Evolutionary conservation across 2,113 vertebrate genomes (phyloP), one percentile per base, ranked within the genome.

Genomic region (Dolichallabes microphthalmus): DNA sequence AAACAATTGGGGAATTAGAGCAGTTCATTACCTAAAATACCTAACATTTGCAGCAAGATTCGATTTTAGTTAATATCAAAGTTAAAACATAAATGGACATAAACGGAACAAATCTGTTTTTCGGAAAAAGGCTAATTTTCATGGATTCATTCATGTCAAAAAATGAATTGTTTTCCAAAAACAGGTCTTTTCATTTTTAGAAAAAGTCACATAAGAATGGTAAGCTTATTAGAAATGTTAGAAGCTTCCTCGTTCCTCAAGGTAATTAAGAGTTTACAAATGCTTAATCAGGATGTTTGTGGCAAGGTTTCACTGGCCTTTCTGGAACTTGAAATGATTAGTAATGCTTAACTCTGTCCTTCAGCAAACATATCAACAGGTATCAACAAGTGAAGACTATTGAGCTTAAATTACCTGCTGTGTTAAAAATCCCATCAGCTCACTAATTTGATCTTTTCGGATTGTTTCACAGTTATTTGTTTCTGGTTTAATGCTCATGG

Each of bases 271-370:
- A 25, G 58, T 60, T 25, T 60, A 60, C 32, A 22, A 25, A 25
- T 60, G 58, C 58, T 60, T 25, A 2, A 60, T 60, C 1, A 22
- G 58, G 7, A 60, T 45, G 45, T 45, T 45, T 45, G 45, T 45
- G 45, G 45, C 66, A 25, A n/a, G 66, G 55, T 27, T 58, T 73
- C 30, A 52, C n/a, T 80, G 64, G n/a, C n/a, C n/a, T 71, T 71
- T 80, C 84, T 50, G 9, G 78, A 86, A 66, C 60, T 27, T 85
- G 35, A 78, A 80, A 81, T 71, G 57, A 88, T 83, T 88, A 88
- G 79, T 79, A 83, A 69, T 63, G 32, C 52, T 73, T 25, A 68
- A n/a, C 82, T 39, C 61, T 82, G 35, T 63, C 74, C 45, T 77
- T 80, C 53, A 78, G 75, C 68, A 63, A 78, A 63, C 35, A 78